Evolutionary conservation across 2,113 vertebrate species (phyloP), one percentile per base, ranked within the genome.

Genomic region (Chunga burmeisteri): DNA sequence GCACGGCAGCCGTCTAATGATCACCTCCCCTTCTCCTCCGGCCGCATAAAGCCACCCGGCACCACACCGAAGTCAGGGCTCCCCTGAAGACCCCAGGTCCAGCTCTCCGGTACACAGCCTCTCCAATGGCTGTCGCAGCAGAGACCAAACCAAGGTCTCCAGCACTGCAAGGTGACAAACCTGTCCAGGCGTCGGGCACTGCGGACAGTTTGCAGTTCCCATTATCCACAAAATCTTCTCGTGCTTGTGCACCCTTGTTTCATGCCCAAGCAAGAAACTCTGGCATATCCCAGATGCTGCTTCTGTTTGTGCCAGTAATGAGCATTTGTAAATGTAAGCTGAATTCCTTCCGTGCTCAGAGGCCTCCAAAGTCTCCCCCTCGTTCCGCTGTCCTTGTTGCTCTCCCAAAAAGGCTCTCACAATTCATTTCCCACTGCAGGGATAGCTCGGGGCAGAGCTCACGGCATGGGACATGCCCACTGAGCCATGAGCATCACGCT

Each of bases 1-100:
- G 59, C 0, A 0, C 1, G 1, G 38, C 3, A 12, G 10, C 46
- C 10, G 47, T 2, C 0, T 4, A 4, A 34, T 0, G 4, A 26
- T 38, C 10, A 0, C 13, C 14, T 30, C 17, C 38, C 19, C 29
- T 22, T 21, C 52, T 44, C 7, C 22, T n/a, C 13, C 46, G 7
- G 44, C 3, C 29, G 13, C 70, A 7, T 13, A 16, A 30, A 90
- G 66, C 27, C 58, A n/a, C 25, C 8, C 1, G 2, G 32, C 11
- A 46, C 34, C 42, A 16, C 40, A 3, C 2, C 0, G 0, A 36
- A 38, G 11, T 29, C 27, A 17, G 34, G 78, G n/a, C 15, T 66
- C 30, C 6, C 10, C 79, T 52, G 62, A 46, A 40, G 65, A 61
- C 7, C 46, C 53, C 46, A 12, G 19, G 12, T 26, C 34, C 65